Conservation (phyloP, 2,888 invertebrate genomes). For the Archips crataeganus region DNA sequence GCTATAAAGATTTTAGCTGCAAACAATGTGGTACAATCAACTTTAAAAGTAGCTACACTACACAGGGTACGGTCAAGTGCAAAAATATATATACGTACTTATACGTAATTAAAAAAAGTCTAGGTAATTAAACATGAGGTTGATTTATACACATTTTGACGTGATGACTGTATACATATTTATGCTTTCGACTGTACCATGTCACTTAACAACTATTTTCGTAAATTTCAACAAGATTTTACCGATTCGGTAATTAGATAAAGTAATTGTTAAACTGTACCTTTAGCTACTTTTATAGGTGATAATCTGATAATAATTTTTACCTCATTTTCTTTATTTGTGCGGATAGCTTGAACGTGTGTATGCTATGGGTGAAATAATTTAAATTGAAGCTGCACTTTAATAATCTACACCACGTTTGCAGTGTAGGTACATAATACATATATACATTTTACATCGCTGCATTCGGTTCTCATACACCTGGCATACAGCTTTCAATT, state of each 20-base stretch:
- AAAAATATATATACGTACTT: no score
- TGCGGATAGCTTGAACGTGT: not conserved
- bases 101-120: no score
- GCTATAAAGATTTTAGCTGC: not conserved
- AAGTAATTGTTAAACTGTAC: not conserved
- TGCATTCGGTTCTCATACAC: conserved; percentile 5
- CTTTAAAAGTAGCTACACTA: no score
- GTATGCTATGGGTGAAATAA: not conserved
- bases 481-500: conserved; percentile 2
- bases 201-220: not conserved
- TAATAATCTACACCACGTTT: not conserved
- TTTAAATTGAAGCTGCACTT: conserved; percentile 5
- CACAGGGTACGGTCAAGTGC: no score
- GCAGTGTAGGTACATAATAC: conserved; percentile 1
- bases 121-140: no score
- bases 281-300: not conserved
- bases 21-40: no score
- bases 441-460: not conserved
- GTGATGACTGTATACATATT: no score
- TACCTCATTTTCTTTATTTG: conserved; percentile 1
- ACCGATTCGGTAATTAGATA: not conserved
- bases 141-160: no score
- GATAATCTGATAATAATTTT: not conserved
- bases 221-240: not conserved
- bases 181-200: not conserved